Evolutionary conservation across 1,140 invertebrate species (phyloP), one percentile per base, ranked within the genome.

Genomic region (Harlomillsia oculata): DNA sequence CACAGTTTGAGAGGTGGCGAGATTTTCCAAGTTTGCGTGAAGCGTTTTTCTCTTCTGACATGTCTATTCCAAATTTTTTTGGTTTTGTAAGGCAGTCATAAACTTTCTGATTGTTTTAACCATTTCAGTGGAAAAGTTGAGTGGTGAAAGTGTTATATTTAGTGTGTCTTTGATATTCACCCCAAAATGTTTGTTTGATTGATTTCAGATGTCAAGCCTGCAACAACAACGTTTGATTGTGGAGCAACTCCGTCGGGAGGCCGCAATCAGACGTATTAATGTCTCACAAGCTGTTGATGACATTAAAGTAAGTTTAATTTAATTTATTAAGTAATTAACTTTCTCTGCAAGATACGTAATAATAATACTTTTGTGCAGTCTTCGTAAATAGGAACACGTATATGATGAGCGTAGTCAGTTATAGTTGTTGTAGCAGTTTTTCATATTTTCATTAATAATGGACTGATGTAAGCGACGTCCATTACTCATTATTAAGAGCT

Each of bases 221-320:
- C 64, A 65, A 25, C 64, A 65, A 45, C 64, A 65, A 28, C 45
- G 64, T 16, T 29, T 65, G 21, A 60, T 94, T 63, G 93, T 91
- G 21, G 92, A 97, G 67, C 93, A 97, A 74, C 79, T 97, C 49
- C 79, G 91, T 48, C 79, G 89, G 21, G 93, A 97, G 73, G 91
- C 91, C 23, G 81, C 85, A 26, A 82, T 96, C 36, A 89, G 87
- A 68, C 81, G 92, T 8, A 83, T 94, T 60, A 83, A 81, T 36
- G 82, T 85, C 2, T 95, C 91, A 14, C 84, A 88, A 69, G 91
- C 90, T 28, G 84, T 95, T 51, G 83, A 89, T 62, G 92, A 97
- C 67, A 91, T 97, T 60, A 86, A 92, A 64, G 72, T 74, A 63
- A 67, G 53, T 54, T 55, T 40, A 18, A 13, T 56, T 11, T 8